Base-by-base conservation (phyloP, 2,888 invertebrate genomes). In the Drosophila conformis region DNA sequence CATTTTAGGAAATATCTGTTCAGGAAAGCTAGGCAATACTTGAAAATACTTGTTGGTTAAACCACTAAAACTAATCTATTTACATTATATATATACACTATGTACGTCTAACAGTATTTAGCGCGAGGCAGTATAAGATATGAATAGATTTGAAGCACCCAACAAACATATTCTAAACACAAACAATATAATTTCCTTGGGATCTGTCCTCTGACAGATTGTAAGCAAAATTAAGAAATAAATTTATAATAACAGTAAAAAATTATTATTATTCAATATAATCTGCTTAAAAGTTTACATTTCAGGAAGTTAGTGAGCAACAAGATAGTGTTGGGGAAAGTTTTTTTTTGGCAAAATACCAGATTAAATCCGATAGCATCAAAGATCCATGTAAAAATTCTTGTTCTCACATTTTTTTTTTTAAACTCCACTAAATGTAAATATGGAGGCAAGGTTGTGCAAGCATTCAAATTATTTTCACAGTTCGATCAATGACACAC, bases 401-500 rank as follows among this genome's bases (percentile, higher is more conserved):
- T n/a, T n/a, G 18, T 0, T 18, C 38, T 8, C 11, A 11, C 1
- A n/a, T n/a, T 11, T 40, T 36, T 15, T 40, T 38, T 40, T 4
- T 0, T 0, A 11, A 10, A 40, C 10, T 40, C n/a, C 2, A 10
- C 10, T n/a, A n/a, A 40, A 2, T n/a, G 5, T 0, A 40, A 10
- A 11, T 21, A n/a, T 40, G 2, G 1, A n/a, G 11, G n/a, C 40
- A 21, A 11, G 4, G 2, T n/a, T 40, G n/a, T 1, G 2, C 11
- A 10, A 10, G 4, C 40, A 4, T n/a, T 4, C 18, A 38, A n/a
- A 18, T 33, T 33, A 33, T 33, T 33, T 33, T 33, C 33, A 33
- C 33, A 33, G 33, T 33, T 33, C 33, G 10, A 33, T 33, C 10
- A 0, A 10, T 33, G 33, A 33, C 10, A 33, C 35, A 6, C 15